Evolutionary conservation across 2,113 vertebrate genomes (phyloP).

Genomic region (Oryzias curvinotus): DNA sequence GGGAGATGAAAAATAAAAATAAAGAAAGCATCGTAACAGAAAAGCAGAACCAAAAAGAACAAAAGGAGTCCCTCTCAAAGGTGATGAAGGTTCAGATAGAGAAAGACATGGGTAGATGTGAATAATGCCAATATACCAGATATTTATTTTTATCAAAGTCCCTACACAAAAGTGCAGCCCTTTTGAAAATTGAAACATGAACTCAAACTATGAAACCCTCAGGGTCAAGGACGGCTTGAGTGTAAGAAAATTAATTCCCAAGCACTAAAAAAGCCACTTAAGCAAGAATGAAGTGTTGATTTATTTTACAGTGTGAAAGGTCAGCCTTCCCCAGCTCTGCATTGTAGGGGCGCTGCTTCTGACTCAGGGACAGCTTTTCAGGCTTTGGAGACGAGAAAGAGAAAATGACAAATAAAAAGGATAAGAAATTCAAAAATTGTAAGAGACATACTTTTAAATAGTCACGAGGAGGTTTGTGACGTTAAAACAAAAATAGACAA

Average conservation of each 20-base stretch:
- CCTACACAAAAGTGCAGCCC: constrained; percentile 33
- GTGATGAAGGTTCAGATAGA: background rate
- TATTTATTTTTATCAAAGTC: constrained; percentile 31
- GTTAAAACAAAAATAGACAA: background rate
- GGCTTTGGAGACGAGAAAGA: constrained; percentile 45
- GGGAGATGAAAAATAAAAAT: constrained; percentile 10
- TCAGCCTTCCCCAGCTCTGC: constrained; percentile 69
- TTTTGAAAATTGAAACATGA: constrained; percentile 72
- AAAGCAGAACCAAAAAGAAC: background rate
- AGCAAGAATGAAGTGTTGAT: constrained; percentile 90
- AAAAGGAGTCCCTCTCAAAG: constrained; percentile 1
- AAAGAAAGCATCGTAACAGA: background rate
- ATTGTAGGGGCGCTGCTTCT: constrained; percentile 72
- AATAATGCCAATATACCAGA: constrained; percentile 36
- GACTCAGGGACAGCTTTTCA: constrained; percentile 78
- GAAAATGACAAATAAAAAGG: constrained; percentile 29
- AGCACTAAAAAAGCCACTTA: constrained; percentile 85
- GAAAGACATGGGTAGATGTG: constrained; percentile 12
- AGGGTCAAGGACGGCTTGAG: constrained; percentile 85
- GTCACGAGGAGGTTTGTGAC: background rate
- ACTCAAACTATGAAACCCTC: constrained; percentile 80
- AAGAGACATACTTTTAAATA: constrained; percentile 20
- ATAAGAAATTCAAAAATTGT: constrained; percentile 10
- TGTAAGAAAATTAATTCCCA: constrained; percentile 84
- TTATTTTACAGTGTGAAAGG: constrained; percentile 84